Evolutionary conservation across 2,113 vertebrate genomes (phyloP), one percentile per base, ranked within the genome.

Genomic region (Scartelaos histophorus): DNA sequence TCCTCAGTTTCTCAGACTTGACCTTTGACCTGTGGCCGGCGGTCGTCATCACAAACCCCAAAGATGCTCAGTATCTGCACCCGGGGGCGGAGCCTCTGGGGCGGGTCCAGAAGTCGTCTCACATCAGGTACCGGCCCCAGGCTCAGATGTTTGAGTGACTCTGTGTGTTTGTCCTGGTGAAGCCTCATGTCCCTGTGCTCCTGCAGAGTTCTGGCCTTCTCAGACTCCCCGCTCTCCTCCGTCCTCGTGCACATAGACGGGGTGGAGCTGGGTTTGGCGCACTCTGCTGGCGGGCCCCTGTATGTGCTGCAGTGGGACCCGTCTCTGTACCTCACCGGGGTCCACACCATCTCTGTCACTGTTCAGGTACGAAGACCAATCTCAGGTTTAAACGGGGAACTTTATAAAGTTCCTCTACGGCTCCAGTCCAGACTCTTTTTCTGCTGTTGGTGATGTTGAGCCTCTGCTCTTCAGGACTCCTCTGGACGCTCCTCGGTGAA

Each of bases 11-110:
- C 13, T 92, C 93, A 21, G 98, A 99, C 87, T 85, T 98, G 76
- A 93, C 16, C 54, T 98, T 98, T 83, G 95, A 93, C 34, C 91
- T 94, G 72, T 99, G 98, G 98, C 98, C 98, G 15, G 95, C 92
- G 0, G 87, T 98, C 80, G 92, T 99, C 73, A 95, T 99, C 89
- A 99, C 98, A 75, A 99, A 98, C 87, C 98, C 98, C 74, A 99
- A 99, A 75, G 92, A 96, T 13, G 92, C 94, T 0, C 95, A 96
- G 69, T 98, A 99, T 80, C 93, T 95, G 62, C 95, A 95, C 66
- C 93, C 95, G 13, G 84, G 90, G 61, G 92, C 94, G 85, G 97
- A 99, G 85, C 96, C 97, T 1, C 78, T 98, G 69, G 92, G 89
- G 25, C 95, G 91, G 35, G 95, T 99, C 67, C 88, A 86, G 74